Base-by-base conservation (phyloP, 2,888 invertebrate species). In the Aphodius sticticus region DNA sequence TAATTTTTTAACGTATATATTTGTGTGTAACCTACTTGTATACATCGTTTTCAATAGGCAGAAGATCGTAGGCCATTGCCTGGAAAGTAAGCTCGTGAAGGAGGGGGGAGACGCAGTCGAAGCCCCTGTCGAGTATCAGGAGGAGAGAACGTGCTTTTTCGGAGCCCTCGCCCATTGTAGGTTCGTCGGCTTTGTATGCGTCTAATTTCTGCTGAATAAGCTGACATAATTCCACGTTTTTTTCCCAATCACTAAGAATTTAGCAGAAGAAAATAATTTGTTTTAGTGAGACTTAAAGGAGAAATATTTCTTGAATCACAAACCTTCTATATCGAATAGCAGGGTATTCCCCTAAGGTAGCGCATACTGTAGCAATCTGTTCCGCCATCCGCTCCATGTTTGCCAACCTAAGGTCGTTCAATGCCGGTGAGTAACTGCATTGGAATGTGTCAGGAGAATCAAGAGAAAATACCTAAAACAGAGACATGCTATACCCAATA, bases 111-210 rank as follows among this genome's bases (percentile, higher is more conserved):
- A 99, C 97, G 86, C 97, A 97, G 91, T 99, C 99, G 89, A 99
- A 99, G 74, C 99, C 99, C 85, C 99, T 94, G 90, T 99, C 99
- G 84, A 99, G 90, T 85, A 99, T 98, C 78, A 99, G 90, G 82
- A 99, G 91, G 88, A 99, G 98, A 2, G 99, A 99, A 81, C 98
- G 94, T 26, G 98, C 96, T 89, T 99, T 99, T 90, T 99, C 98
- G 0, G 97, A 96, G 0, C 97, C 99, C 90, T 99, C 99, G 16
- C 99, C 99, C 99, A 99, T 99, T 14, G 99, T 98, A 38, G 99
- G 99, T 89, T 99, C 99, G 89, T 99, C 99, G 14, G 99, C 99
- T 92, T 99, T 99, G 90, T 99, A 99, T 16, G 99, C 99, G 89
- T 99, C 99, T 86, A 99, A 91, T 89, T 99, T 99, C 89, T 99